Evolutionary conservation across 2,113 vertebrate species (phyloP).

Genomic region (Ursus arctos): DNA sequence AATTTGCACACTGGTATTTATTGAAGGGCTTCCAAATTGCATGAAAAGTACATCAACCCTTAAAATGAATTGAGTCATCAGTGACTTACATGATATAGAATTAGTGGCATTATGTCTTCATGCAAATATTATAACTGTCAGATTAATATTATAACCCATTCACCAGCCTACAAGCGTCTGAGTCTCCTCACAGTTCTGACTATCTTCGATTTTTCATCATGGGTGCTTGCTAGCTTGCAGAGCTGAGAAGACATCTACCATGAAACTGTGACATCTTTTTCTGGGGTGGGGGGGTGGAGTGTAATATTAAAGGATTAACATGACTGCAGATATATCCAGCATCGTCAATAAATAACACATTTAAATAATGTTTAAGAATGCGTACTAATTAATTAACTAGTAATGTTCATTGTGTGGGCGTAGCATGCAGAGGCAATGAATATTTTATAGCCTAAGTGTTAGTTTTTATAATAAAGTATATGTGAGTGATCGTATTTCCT

Average conservation of each 20-base stretch:
- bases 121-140: conserved; percentile 33
- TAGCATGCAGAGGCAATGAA: not conserved
- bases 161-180: not conserved
- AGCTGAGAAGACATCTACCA: not conserved
- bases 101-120: conserved; percentile 25
- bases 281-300: not conserved
- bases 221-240: not conserved
- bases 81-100: conserved; percentile 13
- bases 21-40: conserved; percentile 19
- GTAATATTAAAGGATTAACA: not conserved
- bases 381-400: not conserved
- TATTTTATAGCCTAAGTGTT: not conserved
- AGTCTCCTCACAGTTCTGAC: conserved; percentile 48
- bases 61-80: conserved; percentile 47
- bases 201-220: not conserved
- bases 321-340: not conserved
- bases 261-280: not conserved
- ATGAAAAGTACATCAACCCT: not conserved
- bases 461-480: conserved; percentile 40
- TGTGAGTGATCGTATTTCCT: not conserved
- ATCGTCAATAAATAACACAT: not conserved
- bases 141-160: conserved; percentile 54
- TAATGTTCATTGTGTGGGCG: not conserved
- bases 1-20: conserved; percentile 34
- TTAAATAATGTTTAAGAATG: not conserved